A percentile compares a stretch with the other conserved stretches of the same genome.
Evolutionary conservation across 2,888 invertebrate species (phyloP).

Genomic region (Tiliacea aurago): DNA sequence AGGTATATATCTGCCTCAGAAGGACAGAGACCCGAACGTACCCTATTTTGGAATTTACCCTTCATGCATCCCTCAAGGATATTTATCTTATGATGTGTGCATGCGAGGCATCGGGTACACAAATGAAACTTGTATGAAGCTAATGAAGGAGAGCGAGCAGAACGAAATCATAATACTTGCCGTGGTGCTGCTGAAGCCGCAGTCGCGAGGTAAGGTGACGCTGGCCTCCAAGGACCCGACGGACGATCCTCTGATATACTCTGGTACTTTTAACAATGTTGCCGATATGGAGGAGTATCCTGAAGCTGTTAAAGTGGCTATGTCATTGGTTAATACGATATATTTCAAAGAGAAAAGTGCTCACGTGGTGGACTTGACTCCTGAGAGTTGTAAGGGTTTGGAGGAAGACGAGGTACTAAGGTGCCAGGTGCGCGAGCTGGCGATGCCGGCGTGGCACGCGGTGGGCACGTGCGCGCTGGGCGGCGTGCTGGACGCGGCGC

Average conservation of each 20-base stretch:
- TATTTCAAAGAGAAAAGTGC: constrained; percentile 77
- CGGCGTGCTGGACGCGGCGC: constrained; percentile 74
- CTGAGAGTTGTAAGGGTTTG: constrained; percentile 73
- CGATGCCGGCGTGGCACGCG: constrained; percentile 84
- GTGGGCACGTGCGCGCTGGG: constrained; percentile 84
- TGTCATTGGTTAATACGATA: constrained; percentile 73
- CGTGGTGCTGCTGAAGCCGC: constrained; percentile 81
- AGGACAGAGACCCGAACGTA: constrained; percentile 63
- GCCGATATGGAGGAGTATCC: constrained; percentile 77
- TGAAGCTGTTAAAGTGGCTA: constrained; percentile 72
- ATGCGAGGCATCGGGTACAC: constrained; percentile 71
- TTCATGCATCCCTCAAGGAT: constrained; percentile 71
- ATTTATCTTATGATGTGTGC: constrained; percentile 72
- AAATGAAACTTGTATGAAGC: constrained; percentile 71
- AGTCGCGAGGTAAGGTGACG: constrained; percentile 79
- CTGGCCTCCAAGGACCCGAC: constrained; percentile 72
- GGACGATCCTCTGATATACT: constrained; percentile 78
- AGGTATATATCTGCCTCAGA: constrained; percentile 76
- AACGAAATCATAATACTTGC: constrained; percentile 78
- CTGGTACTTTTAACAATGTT: constrained; percentile 77
- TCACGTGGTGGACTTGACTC: constrained; percentile 71
- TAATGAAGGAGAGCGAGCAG: constrained; percentile 69
- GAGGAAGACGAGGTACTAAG: constrained; percentile 76
- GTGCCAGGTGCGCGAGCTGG: constrained; percentile 81
- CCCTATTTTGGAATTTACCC: constrained; percentile 84